Percentiles rank a stretch among this genome's conserved stretches.
Conservation (phyloP, 1,140 invertebrate species). For the Meloidogyne chitwoodi region DNA sequence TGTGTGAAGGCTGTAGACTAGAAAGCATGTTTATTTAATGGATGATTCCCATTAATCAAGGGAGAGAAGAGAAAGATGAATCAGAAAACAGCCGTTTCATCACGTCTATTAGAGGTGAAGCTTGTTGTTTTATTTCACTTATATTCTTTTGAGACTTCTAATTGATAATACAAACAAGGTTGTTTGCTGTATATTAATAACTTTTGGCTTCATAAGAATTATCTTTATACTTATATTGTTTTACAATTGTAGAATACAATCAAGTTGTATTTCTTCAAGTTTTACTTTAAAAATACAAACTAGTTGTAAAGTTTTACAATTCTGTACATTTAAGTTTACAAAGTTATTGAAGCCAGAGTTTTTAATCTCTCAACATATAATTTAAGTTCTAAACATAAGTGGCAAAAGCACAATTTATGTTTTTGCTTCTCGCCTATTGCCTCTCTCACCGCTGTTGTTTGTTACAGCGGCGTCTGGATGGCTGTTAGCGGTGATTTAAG, state of each 20-base stretch:
- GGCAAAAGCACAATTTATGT: not conserved
- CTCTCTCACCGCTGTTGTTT: not conserved
- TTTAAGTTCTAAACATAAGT: not conserved
- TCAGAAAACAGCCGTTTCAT: not conserved
- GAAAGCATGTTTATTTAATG: not conserved
- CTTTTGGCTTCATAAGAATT: not conserved
- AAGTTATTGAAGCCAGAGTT: not conserved
- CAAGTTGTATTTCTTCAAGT: not conserved
- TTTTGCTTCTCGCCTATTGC: not conserved
- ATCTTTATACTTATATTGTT: too few species aligned
- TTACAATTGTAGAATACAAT: too few species aligned
- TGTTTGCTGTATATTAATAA: not conserved
- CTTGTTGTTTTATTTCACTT: not conserved
- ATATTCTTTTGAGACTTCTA: not conserved
- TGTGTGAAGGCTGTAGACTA: not conserved
- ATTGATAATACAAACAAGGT: not conserved
- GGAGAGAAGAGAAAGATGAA: not conserved
- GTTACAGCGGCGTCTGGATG: not conserved
- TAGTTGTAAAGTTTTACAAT: not conserved
- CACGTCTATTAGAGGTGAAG: not conserved
- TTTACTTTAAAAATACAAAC: too few species aligned
- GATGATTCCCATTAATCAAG: not conserved
- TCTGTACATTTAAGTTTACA: not conserved
- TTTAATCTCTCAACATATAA: not conserved
- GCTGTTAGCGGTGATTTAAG: not conserved